Conservation (phyloP, 2,113 vertebrate genomes). For the Ramphastos sulfuratus region DNA sequence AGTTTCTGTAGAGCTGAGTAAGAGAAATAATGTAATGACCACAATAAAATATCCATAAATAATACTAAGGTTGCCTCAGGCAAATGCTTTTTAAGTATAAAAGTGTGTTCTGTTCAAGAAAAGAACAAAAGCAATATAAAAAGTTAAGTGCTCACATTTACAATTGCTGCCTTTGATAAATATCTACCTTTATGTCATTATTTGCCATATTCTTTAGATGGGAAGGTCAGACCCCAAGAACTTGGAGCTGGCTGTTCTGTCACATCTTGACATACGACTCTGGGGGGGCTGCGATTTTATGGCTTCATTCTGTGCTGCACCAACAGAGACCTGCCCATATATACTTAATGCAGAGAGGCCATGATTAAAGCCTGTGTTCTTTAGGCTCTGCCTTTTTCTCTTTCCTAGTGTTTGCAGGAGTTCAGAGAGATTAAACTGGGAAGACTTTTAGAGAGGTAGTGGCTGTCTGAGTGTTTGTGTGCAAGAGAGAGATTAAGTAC, state of each 20-base stretch:
- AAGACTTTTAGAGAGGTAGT: neutral
- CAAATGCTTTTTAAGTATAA: neutral
- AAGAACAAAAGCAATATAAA: neutral
- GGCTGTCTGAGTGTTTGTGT: neutral
- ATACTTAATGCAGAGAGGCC: neutral
- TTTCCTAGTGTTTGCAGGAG: neutral
- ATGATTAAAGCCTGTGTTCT: neutral
- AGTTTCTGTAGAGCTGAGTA: neutral
- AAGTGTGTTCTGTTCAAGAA: neutral
- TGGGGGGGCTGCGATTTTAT: neutral
- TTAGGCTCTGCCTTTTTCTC: neutral
- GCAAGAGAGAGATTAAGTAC: neutral
- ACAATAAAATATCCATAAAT: conserved; percentile 13
- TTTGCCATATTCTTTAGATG: neutral
- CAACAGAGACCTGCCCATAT: neutral
- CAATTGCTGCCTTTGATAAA: neutral
- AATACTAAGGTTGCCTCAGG: neutral
- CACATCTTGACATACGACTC: neutral
- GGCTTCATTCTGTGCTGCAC: neutral
- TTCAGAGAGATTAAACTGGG: neutral
- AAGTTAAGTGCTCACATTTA: neutral
- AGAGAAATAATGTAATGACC: neutral
- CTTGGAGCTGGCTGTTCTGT: neutral
- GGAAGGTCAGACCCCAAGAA: conserved; percentile 20
- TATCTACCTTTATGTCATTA: neutral